Percentiles rank a stretch among this genome's conserved stretches.
These are phyloP conservation scores for Helicorthomorpha holstii DNA, from an alignment of 1,140 invertebrate genomes.

Conservation along the genomic window DNA sequence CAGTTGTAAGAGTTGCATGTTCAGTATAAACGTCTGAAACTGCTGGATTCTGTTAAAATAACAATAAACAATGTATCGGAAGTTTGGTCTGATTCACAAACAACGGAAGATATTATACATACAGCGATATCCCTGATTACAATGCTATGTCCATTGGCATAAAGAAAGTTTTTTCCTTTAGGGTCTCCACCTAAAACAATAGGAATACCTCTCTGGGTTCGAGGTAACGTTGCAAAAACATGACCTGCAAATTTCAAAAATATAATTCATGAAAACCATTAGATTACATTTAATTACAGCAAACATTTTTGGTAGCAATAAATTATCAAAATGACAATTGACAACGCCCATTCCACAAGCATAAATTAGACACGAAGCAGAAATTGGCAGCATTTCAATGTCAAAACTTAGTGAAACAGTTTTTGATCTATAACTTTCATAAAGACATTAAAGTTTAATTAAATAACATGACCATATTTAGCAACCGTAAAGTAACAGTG, in stretches of 20 bases:
- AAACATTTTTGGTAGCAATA: no score
- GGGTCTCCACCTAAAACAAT: conserved; percentile 87
- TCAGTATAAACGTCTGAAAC: conserved; percentile 92
- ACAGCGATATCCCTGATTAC: conserved; percentile 93
- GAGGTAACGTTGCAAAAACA: conserved; percentile 79
- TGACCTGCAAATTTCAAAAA: conserved; percentile 39
- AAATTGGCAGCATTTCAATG: no score
- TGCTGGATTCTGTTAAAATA: conserved; percentile 61
- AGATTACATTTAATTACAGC: no score
- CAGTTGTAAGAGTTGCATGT: conserved; percentile 83
- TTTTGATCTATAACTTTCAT: no score
- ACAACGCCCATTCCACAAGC: no score
- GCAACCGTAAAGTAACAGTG: no score
- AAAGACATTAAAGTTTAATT: no score
- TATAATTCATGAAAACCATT: no score
- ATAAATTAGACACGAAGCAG: no score
- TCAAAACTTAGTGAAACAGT: no score
- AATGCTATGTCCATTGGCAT: conserved; percentile 93
- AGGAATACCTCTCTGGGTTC: conserved; percentile 78
- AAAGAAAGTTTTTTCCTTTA: conserved; percentile 93
- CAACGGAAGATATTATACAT: conserved; percentile 20
- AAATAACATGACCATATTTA: no score
- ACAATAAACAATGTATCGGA: background rate
- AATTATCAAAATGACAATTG: no score
- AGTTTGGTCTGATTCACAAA: background rate